A percentile compares a stretch with the other conserved stretches of the same genome.
These are phyloP conservation scores for Equus przewalskii DNA, from an alignment of 2,113 vertebrate species.

Conservation along the genomic window DNA sequence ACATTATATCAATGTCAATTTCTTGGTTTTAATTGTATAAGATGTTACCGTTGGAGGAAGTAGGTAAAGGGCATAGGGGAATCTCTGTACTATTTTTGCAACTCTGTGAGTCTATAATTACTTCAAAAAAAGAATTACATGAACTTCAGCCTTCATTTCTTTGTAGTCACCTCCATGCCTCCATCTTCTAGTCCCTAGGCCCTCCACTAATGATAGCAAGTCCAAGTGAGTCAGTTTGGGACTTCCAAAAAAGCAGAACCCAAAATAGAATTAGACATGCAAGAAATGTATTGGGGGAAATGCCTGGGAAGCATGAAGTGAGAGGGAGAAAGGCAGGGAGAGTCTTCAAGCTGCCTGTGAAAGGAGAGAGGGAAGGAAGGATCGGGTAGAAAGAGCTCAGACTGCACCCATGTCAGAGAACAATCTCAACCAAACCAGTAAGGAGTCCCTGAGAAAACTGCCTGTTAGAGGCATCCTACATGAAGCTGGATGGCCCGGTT, in stretches of 20 bases:
- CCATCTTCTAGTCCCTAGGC: not conserved
- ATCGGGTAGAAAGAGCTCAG: not conserved
- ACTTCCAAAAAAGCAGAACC: not conserved
- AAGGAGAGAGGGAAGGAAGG: not conserved
- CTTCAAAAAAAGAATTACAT: not conserved
- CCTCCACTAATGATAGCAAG: not conserved
- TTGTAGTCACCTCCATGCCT: not conserved
- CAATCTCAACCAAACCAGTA: not conserved
- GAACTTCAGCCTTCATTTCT: not conserved
- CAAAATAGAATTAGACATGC: not conserved
- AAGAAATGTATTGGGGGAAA: not conserved
- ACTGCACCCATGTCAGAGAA: not conserved
- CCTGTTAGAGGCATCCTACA: not conserved
- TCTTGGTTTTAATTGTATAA: constrained; percentile 49
- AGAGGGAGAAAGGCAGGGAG: not conserved
- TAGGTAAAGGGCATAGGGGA: not conserved
- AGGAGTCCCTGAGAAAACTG: not conserved
- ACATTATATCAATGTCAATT: not conserved
- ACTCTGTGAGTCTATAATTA: not conserved
- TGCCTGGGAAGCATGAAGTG: not conserved
- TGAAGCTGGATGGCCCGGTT: not conserved
- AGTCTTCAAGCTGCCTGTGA: not conserved
- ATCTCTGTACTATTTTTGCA: not conserved
- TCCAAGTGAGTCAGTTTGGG: not conserved
- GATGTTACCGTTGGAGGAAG: not conserved